Evolutionary conservation across 2,113 vertebrate species (phyloP), one percentile per base, ranked within the genome.

Genomic region (Galbula dea): DNA sequence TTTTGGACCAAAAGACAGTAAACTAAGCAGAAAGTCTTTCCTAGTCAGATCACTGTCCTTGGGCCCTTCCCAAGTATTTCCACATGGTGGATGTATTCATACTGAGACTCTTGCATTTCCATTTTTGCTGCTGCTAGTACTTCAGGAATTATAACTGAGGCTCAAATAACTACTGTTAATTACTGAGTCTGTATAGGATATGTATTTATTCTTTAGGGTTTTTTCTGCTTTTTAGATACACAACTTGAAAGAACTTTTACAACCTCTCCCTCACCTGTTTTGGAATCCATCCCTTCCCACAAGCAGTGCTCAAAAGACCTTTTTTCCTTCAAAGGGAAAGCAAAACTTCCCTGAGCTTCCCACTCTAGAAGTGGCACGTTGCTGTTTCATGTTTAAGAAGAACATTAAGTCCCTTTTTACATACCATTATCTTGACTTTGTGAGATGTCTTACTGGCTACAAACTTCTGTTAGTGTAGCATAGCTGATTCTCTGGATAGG

Each of bases 281-380:
- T 98, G 54, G 96, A 97, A 55, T 93, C 93, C 8, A 97, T 91
- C 21, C 20, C 96, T 43, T 97, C 98, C 12, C 97, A 98, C 62
- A 98, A 99, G 24, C 98, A 99, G 88, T 99, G 98, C 93, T 98
- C 98, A 93, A 99, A 99, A 97, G 99, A 99, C 82, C 98, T 99
- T 24, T 99, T 99, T 87, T n/a, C 97, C 98, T n/a, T 96, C 98
- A 1, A 95, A 96, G 22, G 92, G 93, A 41, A 99, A 98, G 74
- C 98, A 98, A 36, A 95, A 95, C 93, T 99, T 99, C 82, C 99
- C 99, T 29, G 97, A 99, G 5, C 99, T 99, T 95, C 98, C 98
- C 5, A 99, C 99, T 66, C 98, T 99, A 22, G 54, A 17, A 55
- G 46, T 7, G 32, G 19, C 19, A 26, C 29, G 36, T 43, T 26